A percentile compares a stretch with the other conserved stretches of the same genome.
Evolutionary conservation across 2,797 vertebrate genomes (phyloP).

Genomic region (Catharus ustulatus): DNA sequence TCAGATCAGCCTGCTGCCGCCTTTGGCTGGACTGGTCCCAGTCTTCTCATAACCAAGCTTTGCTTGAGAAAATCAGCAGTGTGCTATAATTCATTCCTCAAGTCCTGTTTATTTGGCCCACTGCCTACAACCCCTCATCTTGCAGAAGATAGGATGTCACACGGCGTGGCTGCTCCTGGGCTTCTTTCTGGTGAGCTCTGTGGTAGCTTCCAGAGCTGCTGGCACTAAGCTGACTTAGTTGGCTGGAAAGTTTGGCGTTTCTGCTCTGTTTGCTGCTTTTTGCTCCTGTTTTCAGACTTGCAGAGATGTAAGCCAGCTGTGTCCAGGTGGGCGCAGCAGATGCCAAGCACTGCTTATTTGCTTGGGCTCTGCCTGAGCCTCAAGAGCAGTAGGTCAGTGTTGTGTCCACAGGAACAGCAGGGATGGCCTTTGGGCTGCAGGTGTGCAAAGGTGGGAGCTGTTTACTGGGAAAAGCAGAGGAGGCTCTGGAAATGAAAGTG

Average conservation of each 20-base stretch:
- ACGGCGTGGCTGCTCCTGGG: neutral
- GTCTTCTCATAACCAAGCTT: neutral
- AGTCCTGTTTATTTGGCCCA: neutral
- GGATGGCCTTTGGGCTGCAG: neutral
- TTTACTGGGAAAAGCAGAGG: neutral
- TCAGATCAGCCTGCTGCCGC: neutral
- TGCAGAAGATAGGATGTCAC: fast-evolving
- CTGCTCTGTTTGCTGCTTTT: neutral
- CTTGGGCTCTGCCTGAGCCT: neutral
- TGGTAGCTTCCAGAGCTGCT: neutral
- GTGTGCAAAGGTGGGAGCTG: neutral
- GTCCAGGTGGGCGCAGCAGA: fast-evolving
- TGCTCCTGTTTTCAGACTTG: neutral
- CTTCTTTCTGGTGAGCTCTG: neutral
- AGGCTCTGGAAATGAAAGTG: neutral
- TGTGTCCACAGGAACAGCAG: neutral
- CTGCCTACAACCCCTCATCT: neutral
- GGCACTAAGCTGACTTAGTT: neutral
- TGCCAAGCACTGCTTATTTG: neutral
- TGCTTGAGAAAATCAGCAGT: neutral
- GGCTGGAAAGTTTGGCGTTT: neutral
- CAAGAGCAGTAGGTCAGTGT: neutral
- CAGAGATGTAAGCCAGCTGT: neutral
- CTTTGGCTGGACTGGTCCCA: neutral
- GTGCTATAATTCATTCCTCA: neutral